phyloP scores from a whole-genome alignment of 2,113 vertebrate species.

The Pterocles orientalis region DNA sequence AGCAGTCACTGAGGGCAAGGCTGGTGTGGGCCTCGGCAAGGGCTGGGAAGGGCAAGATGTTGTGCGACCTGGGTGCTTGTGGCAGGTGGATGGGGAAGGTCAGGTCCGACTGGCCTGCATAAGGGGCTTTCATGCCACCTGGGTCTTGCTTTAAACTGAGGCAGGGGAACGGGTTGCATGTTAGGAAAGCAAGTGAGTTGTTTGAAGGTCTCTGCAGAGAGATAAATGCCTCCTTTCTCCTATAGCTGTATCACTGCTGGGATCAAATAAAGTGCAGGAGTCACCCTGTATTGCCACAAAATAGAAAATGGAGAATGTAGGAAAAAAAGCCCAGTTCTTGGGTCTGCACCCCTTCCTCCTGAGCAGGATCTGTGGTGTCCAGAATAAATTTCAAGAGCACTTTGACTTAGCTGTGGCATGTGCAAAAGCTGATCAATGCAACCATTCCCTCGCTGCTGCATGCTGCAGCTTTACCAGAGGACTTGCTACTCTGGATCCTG shows the following conservation, averaged over 20 bases:
- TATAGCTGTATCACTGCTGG: accelerated
- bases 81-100: not conserved
- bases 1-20: not conserved
- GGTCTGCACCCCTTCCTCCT: not conserved
- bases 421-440: not conserved
- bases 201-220: not conserved
- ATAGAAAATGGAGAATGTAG: not conserved
- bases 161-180: not conserved
- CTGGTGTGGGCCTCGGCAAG: not conserved
- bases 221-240: not conserved
- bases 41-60: not conserved
- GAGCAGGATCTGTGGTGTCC: not conserved
- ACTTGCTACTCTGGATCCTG: not conserved
- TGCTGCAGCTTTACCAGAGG: not conserved
- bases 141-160: not conserved
- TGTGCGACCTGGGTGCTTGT: not conserved
- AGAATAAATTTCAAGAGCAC: not conserved
- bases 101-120: not conserved
- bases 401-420: not conserved
- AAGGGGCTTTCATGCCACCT: not conserved
- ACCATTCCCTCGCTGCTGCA: not conserved
- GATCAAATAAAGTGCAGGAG: not conserved
- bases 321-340: not conserved
- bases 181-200: not conserved
- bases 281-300: not conserved